phyloP scores from a whole-genome alignment of 2,113 vertebrate genomes.

The Epinephelus lanceolatus region DNA sequence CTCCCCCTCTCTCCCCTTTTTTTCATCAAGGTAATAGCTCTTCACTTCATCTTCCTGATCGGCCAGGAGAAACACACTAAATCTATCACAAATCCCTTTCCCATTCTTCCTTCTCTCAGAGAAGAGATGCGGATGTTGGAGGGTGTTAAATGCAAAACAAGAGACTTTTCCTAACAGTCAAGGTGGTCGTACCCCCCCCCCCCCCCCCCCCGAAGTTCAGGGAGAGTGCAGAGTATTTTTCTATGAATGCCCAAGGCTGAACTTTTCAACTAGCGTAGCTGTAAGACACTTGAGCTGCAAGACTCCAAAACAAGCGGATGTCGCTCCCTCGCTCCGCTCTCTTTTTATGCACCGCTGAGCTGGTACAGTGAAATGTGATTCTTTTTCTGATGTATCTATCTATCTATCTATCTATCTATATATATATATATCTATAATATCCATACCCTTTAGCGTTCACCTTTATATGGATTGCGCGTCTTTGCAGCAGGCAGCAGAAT shows the following conservation, averaged over 20 bases:
- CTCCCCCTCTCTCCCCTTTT: constrained; percentile 22
- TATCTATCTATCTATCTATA: not conserved
- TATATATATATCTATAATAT: not conserved
- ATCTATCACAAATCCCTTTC: constrained; percentile 33
- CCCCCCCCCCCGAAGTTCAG: constrained; percentile 40
- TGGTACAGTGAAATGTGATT: constrained; percentile 53
- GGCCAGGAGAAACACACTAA: constrained; percentile 49
- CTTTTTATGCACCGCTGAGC: constrained; percentile 41
- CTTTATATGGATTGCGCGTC: constrained; percentile 29
- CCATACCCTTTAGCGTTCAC: constrained; percentile 46
- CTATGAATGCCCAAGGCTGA: constrained; percentile 44
- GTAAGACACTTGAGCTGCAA: constrained; percentile 30
- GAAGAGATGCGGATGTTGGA: not conserved
- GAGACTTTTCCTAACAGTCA: not conserved
- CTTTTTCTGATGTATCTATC: constrained; percentile 1
- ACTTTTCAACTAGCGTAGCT: constrained; percentile 55
- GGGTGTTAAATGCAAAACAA: constrained; percentile 21
- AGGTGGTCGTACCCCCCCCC: not conserved
- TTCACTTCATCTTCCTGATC: constrained; percentile 50
- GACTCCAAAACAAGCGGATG: constrained; percentile 12
- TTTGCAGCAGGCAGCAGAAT: constrained; percentile 29
- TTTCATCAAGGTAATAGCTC: constrained; percentile 76
- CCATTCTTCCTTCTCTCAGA: not conserved
- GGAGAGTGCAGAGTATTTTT: constrained; percentile 14
- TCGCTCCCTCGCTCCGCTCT: constrained; percentile 30